Base-by-base conservation (phyloP, 1,140 invertebrate genomes). In the Drosophila pectinifera region DNA sequence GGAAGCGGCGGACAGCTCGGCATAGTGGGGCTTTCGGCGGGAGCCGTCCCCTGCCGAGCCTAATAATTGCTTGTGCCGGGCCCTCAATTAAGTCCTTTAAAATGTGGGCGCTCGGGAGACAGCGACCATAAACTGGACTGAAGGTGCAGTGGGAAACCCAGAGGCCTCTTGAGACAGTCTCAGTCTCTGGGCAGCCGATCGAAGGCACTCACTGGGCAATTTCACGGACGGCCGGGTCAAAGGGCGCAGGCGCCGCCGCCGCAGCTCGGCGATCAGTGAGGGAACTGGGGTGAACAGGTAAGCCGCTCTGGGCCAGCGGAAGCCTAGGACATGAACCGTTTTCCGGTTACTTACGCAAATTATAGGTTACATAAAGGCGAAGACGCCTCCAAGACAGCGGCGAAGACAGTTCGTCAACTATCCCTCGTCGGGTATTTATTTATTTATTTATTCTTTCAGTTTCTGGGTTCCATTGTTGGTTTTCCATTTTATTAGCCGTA, bases 261-360 rank as follows among this genome's bases (percentile, higher is more conserved):
- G 54, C 39, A 54, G 62, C 26, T 48, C 55, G 39, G 68, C 62
- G 73, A 59, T 42, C 43, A 69, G 49, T 41, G 38, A 56, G 28
- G 53, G 16, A 36, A 54, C 22, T 38, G 20, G 58, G 10, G 26
- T 42, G 43, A 24, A 73, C 61, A 62, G 68, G 61, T 65, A 78
- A 49, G 42, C 14, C 45, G 28, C 41, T 53, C 43, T 61, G 56
- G 73, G 56, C 63, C 53, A 59, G 64, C 73, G 82, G 78, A 88
- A 85, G 79, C 79, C 64, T 34, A 31, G 67, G 69, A 51, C 56
- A 49, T 62, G 78, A 85, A 83, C 72, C 75, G 75, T 76, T 86
- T 86, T 86, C 82, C 83, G 79, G 74, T 83, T 88, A 65, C 55
- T 83, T 86, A 83, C 48, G 41, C 88, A 88, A 85, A 88, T 85